Evolutionary conservation across 2,797 vertebrate species (phyloP), one percentile per base, ranked within the genome.

Genomic region (Furcifer pardalis): DNA sequence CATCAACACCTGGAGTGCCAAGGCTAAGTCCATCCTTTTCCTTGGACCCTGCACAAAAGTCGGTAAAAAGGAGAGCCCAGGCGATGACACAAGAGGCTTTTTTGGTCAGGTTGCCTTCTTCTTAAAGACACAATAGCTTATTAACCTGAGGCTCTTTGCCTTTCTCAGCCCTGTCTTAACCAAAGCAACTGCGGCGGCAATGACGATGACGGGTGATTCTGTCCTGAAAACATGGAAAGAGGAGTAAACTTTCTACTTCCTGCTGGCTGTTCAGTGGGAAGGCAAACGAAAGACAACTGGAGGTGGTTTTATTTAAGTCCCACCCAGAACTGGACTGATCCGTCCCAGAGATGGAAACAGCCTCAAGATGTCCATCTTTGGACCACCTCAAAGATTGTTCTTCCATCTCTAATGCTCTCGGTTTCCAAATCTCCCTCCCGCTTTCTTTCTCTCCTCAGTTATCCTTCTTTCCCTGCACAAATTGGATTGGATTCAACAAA

Each of bases 81-180:
- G 86, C 90, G 92, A 40, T 23, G 12, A 56, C n/a, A 21, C 25
- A 13, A n/a, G 1, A 40, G 32, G 25, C 4, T 42, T 7, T 15
- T n/a, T n/a, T n/a, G n/a, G 5, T 84, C n/a, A n/a, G 94, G 85
- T 72, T 93, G 52, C 13, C 17, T 56, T 4, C 93, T 95, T 91
- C 91, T 93, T 40, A 72, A 88, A 94, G 95, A 94, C 78, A 89
- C 94, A 44, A 88, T 93, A 74, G 81, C 93, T 88, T 80, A 93
- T 88, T 80, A 93, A 32, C 85, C 89, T 83, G 90, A 25, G 0
- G 60, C 37, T n/a, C 89, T 63, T 77, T 80, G 87, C 81, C 62
- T 1, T 56, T 56, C 19, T 21, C 8, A 90, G 85, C 89, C 32
- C 65, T 8, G 83, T 84, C n/a, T n/a, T n/a, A n/a, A n/a, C n/a